phyloP scores from a whole-genome alignment of 2,888 invertebrate species.

The Sinopyrophorus schimmeli region DNA sequence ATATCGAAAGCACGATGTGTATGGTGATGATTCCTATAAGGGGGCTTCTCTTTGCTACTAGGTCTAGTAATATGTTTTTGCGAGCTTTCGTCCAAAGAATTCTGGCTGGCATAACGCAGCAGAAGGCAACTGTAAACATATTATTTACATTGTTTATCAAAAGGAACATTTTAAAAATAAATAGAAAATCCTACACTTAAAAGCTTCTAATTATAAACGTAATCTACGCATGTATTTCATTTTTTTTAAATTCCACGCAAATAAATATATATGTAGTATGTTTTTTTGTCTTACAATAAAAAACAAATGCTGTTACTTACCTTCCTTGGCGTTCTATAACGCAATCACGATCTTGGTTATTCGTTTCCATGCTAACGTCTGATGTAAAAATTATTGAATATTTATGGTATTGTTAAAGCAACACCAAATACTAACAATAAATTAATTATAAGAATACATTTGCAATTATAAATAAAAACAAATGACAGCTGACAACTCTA shows the following conservation, averaged over 20 bases:
- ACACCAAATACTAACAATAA: too few species aligned
- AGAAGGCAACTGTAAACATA: constrained; percentile 62
- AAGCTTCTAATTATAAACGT: not conserved
- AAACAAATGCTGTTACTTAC: constrained; percentile 27
- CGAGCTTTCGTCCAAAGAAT: constrained; percentile 87
- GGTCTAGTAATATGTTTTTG: constrained; percentile 76
- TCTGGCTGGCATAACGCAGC: constrained; percentile 85
- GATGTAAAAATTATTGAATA: not conserved
- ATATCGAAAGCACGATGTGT: constrained; percentile 78
- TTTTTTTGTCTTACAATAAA: too few species aligned
- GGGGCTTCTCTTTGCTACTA: constrained; percentile 67
- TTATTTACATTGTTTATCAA: too few species aligned
- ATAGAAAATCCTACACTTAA: not conserved
- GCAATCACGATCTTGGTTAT: constrained; percentile 32
- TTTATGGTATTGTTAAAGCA: too few species aligned
- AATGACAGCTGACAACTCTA: too few species aligned
- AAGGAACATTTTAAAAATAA: not conserved
- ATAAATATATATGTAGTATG: constrained; percentile 1
- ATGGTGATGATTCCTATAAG: constrained; percentile 73
- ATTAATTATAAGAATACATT: too few species aligned
- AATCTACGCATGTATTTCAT: not conserved
- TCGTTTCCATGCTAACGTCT: constrained; percentile 30
- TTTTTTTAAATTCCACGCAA: not conserved
- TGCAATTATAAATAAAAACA: too few species aligned
- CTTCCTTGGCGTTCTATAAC: constrained; percentile 40